A percentile compares a stretch with the other conserved stretches of the same genome.
phyloP scores from a whole-genome alignment of 2,797 vertebrate genomes.

The Craterocephalus amniculus region DNA sequence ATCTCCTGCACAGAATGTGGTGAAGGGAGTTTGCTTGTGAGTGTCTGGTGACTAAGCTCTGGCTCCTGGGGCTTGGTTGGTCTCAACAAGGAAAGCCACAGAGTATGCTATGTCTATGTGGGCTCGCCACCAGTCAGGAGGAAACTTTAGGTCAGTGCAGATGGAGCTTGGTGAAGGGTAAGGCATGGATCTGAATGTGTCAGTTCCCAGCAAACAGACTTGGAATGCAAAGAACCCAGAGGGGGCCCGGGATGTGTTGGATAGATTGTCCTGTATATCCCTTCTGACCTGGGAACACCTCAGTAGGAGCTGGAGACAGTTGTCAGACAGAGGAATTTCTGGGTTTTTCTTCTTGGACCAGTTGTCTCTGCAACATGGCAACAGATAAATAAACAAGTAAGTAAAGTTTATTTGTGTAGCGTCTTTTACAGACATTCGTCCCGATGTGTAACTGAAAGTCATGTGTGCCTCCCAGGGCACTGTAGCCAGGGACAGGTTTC shows the following conservation, averaged over 20 bases:
- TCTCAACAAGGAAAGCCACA: neutral
- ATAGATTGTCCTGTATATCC: neutral
- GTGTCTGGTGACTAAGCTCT: neutral
- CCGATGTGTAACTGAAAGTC: too few relatives aligned
- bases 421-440: too few relatives aligned
- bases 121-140: neutral
- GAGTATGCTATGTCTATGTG: neutral
- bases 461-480: too few relatives aligned
- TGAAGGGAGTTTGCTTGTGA: neutral
- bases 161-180: neutral
- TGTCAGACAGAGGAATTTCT: neutral
- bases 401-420: too few relatives aligned
- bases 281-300: neutral
- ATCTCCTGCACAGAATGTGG: neutral
- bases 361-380: neutral
- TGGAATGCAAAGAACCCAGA: neutral
- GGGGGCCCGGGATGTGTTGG: neutral
- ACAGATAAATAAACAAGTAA: neutral
- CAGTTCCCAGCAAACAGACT: neutral
- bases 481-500: too few relatives aligned
- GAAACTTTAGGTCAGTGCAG: neutral
- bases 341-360: neutral
- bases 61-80: neutral
- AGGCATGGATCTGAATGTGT: neutral
- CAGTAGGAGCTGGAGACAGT: neutral